These are phyloP conservation scores for Acromyrmex charruanus DNA, from an alignment of 1,140 invertebrate genomes.

Conservation along the genomic window DNA sequence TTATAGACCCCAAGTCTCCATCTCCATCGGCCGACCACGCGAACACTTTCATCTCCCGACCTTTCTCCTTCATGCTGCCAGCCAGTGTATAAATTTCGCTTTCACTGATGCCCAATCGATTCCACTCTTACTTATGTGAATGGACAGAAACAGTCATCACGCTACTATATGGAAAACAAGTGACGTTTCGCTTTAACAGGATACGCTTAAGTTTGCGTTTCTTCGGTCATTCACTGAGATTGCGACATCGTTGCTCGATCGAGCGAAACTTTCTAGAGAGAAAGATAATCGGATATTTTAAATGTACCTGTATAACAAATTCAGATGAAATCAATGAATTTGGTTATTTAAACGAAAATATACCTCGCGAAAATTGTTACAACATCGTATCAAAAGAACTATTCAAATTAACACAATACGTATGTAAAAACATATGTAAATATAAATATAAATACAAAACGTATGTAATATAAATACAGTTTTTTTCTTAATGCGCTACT, in stretches of 20 bases:
- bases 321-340: neutral
- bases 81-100: conserved; percentile 58
- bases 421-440: too few relatives aligned
- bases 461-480: neutral
- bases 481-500: neutral
- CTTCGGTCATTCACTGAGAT: conserved; percentile 24
- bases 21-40: neutral
- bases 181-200: conserved; percentile 44
- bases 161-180: conserved; percentile 25
- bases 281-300: neutral
- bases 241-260: conserved; percentile 20
- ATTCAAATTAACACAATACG: neutral
- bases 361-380: neutral
- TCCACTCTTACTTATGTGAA: neutral
- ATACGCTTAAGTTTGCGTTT: neutral
- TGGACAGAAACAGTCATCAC: conserved; percentile 22
- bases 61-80: conserved; percentile 72
- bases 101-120: conserved; percentile 50
- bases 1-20: neutral
- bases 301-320: neutral
- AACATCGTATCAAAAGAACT: neutral
- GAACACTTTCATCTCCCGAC: conserved; percentile 80
- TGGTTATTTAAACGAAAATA: neutral
- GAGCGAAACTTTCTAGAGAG: conserved; percentile 12
- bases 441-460: neutral